A percentile compares a stretch with the other conserved stretches of the same genome.
Evolutionary conservation across 2,888 invertebrate genomes (phyloP).

Genomic region (Ceratothoa steindachneri): DNA sequence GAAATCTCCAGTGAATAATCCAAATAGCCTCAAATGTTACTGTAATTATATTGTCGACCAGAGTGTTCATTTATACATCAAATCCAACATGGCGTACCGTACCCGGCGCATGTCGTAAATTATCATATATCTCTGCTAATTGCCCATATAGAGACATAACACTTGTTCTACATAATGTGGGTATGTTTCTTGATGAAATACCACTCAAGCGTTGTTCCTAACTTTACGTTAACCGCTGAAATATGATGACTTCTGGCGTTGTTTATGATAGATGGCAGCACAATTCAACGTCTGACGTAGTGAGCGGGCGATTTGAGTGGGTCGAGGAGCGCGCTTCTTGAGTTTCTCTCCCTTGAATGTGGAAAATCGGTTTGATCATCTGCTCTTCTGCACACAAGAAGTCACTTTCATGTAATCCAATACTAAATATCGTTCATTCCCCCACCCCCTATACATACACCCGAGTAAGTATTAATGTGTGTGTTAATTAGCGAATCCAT

Average conservation of each 20-base stretch:
- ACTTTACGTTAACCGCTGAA: background rate
- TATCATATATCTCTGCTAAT: conserved; percentile 40
- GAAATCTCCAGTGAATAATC: no score
- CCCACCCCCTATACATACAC: no score
- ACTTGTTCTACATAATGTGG: background rate
- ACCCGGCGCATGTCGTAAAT: conserved; percentile 46
- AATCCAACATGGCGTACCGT: conserved; percentile 45
- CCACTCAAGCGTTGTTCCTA: background rate
- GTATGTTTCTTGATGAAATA: background rate
- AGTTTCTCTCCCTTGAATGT: no score
- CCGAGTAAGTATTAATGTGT: no score
- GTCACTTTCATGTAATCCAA: no score
- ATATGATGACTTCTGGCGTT: conserved; percentile 18
- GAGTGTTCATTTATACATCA: background rate
- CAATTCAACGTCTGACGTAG: conserved; percentile 20
- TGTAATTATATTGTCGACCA: background rate
- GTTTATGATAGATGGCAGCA: conserved; percentile 47
- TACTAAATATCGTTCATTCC: no score
- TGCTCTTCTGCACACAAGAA: no score
- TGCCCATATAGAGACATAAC: background rate
- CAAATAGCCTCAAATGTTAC: no score
- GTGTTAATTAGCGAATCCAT: no score
- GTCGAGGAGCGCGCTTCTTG: no score
- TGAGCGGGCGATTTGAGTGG: conserved; percentile 11
- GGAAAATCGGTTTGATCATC: no score